phyloP scores from a whole-genome alignment of 2,888 invertebrate species.

The Drepana falcataria region DNA sequence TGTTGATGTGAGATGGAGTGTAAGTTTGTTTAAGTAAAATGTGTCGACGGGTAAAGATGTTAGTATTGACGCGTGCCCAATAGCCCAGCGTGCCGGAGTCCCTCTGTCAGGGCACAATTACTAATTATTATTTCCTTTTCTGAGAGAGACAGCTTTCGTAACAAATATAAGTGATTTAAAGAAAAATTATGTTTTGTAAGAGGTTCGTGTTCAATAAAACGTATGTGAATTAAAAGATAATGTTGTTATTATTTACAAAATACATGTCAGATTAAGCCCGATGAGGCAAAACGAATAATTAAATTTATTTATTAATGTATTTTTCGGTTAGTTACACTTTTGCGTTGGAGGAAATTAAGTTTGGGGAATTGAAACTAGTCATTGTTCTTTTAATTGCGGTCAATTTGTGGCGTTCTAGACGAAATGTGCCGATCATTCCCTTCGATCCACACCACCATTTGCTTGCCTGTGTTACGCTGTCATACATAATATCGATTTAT shows the following conservation, averaged over 20 bases:
- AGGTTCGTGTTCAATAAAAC: no score
- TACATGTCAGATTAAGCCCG: constrained; percentile 11
- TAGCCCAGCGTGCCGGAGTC: constrained; percentile 43
- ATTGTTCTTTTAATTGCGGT: constrained; percentile 78
- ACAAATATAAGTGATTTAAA: constrained; percentile 6
- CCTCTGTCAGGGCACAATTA: constrained; percentile 47
- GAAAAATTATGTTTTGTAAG: no score
- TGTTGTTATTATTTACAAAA: neutral
- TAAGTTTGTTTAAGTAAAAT: constrained; percentile 51
- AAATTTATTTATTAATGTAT: constrained; percentile 47
- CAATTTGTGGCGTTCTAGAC: constrained; percentile 73
- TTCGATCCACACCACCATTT: constrained; percentile 27
- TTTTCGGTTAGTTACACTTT: constrained; percentile 67
- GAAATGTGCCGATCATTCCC: constrained; percentile 72
- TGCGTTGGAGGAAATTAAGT: constrained; percentile 71
- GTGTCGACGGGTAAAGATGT: constrained; percentile 72
- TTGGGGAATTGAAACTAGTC: constrained; percentile 75
- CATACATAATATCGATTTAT: constrained; percentile 16
- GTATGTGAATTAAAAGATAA: no score
- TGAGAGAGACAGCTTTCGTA: constrained; percentile 15
- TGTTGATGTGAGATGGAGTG: constrained; percentile 4
- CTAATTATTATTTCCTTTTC: constrained; percentile 64
- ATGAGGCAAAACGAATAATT: constrained; percentile 19
- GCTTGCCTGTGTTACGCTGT: constrained; percentile 18
- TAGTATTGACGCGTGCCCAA: constrained; percentile 72